Conservation (phyloP, 2,797 vertebrate genomes). For the Acridotheres tristis region DNA sequence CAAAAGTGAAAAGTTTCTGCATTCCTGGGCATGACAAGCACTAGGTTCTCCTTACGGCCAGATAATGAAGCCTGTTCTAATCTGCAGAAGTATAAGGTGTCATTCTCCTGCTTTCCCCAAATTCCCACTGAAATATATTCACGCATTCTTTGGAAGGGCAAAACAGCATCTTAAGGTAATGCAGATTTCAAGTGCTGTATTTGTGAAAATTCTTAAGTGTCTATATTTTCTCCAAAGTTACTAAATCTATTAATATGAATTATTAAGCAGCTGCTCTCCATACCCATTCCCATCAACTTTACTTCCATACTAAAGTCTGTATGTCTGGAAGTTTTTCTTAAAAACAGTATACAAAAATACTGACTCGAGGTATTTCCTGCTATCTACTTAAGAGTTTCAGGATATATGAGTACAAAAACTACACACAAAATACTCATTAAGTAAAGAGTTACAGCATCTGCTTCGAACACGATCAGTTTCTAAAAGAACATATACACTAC, state of each 20-base stretch:
- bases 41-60: background rate
- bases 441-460: background rate
- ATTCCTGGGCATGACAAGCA: background rate
- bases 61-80: background rate
- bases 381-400: background rate
- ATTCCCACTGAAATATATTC: background rate
- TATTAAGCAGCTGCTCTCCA: background rate
- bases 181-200: background rate
- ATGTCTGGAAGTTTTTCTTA: background rate
- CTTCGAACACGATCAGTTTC: background rate
- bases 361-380: background rate
- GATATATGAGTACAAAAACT: background rate
- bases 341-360: background rate
- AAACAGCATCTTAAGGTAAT: background rate
- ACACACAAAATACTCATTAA: background rate
- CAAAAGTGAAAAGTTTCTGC: background rate
- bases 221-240: background rate
- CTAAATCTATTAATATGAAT: background rate
- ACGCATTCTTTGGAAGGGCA: background rate
- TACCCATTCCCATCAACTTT: background rate
- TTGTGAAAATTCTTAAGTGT: background rate
- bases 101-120: background rate
- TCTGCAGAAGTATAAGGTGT: background rate
- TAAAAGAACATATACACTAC: background rate
- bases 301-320: background rate